Base-by-base conservation (phyloP, 2,113 vertebrate species). In the Jacana jacana region DNA sequence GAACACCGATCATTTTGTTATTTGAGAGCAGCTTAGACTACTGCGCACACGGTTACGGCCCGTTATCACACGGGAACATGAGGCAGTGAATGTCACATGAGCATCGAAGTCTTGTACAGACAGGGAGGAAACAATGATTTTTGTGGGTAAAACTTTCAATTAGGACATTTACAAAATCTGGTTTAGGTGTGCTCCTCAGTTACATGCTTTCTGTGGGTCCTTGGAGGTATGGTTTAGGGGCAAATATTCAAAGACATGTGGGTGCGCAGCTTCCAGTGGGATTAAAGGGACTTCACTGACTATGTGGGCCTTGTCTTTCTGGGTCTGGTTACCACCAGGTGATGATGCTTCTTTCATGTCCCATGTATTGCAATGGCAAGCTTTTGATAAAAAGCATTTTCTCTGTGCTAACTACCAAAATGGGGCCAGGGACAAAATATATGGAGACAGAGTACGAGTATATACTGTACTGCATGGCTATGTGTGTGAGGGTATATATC, bases 21-120 rank as follows among this genome's bases (percentile, higher is more conserved):
- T 89, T 61, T 66, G 92, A 94, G 80, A 96, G 57, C 40, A 64
- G 60, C 80, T 97, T 90, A 92, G 58, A 55, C 61, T 83, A 51
- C 72, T 68, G 25, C 58, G 55, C 76, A 75, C 84, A 23, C 1
- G 0, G 64, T 70, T 95, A 70, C 6, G 5, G 73, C 54, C 60
- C 4, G 11, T 86, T 95, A 94, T 90, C 82, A 0, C 88, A 52
- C 42, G 11, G 35, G 73, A 91, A 91, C 88, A 93, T 63, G 86
- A 88, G 80, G 86, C 64, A 81, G 10, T 9, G 80, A 93, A 83
- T 37, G 51, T 52, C 51, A 55, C 69, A 54, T 3, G 49, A 86
- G 35, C 79, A 70, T 54, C 69, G 78, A 49, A 68, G 48, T 31
- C 86, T 81, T 4, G 4, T 18, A 75, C 30, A 66, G 24, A 24